Conservation (phyloP, 2,888 invertebrate genomes). For the Ormyrus rosae region DNA sequence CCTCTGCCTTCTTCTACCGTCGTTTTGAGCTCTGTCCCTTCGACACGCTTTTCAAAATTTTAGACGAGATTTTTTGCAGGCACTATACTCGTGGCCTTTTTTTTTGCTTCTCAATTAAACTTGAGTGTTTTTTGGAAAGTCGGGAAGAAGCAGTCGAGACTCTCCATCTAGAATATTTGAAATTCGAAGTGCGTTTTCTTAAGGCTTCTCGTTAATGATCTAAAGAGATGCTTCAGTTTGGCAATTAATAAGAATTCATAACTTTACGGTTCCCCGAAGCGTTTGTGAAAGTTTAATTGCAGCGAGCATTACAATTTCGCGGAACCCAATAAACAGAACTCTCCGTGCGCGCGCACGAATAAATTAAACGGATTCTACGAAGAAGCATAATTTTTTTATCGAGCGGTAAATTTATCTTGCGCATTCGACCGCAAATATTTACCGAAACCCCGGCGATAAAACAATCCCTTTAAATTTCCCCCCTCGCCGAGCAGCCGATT, state of each 20-base stretch:
- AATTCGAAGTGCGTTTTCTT: background rate
- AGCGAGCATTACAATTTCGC: constrained; percentile 1
- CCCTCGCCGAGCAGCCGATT: no score
- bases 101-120: background rate
- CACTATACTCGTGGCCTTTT: background rate
- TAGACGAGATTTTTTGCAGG: no score
- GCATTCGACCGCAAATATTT: no score
- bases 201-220: constrained; percentile 14
- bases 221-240: constrained; percentile 3
- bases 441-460: no score
- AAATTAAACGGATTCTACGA: background rate
- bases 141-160: background rate
- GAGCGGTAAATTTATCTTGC: no score
- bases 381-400: no score
- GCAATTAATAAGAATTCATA: constrained; percentile 20
- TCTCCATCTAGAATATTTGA: no score
- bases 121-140: background rate
- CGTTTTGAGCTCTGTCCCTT: constrained; percentile 35
- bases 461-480: no score
- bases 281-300: constrained; percentile 27
- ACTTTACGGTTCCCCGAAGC: background rate
- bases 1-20: no score
- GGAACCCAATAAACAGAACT: background rate
- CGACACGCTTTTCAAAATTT: background rate
- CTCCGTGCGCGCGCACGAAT: background rate